Evolutionary conservation across 35 echinoderm and acorn worm species (phyloP), one percentile per base, ranked within the genome.

Genomic region (Eucidaris tribuloides): DNA sequence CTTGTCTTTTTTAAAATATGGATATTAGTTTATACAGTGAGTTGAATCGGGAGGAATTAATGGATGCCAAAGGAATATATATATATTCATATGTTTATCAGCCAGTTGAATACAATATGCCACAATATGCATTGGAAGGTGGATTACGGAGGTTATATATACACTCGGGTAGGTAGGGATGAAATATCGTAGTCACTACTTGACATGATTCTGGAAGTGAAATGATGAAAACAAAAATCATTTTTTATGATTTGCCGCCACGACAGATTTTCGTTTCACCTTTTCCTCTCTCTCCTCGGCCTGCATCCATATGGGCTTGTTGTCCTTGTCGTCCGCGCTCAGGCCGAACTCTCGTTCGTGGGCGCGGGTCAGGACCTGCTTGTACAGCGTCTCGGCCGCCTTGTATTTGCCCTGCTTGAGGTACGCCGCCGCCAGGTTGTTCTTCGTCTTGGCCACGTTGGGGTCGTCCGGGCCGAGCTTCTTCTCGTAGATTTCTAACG

Each of bases 361-460:
- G 42, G 96, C 96, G 62, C 96, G 78, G 28, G 96, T 99, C 62
- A 99, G 70, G 49, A 99, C 96, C 79, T 99, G 96, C 41, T 99
- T 99, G 83, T 99, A 99, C 3, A 99, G 83, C 5, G 96, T 99
- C 79, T 99, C 96, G 0, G 96, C 96, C 60, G 96, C 96, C 84
- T 99, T 99, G 91, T 99, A 99, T 78, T 99, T 99, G 56, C 96
- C 96, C 81, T 99, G 96, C 44, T 99, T 99, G 24, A 99, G 84
- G 58, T 99, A 99, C 13, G 96, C 96, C 54, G 96, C 93, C 9
- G 96, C 96, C 60, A 99, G 52, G 81, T 99, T 99, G 87, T 99
- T 99, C 83, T 99, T 99, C 15, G 96, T 99, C 77, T 99, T 99
- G 42, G 96, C 96, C 20, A 99, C 96, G 23, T 99, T 99, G 44